A percentile compares a stretch with the other conserved stretches of the same genome.
Conservation (phyloP, 1,140 invertebrate genomes). For the Theocolax elegans region DNA sequence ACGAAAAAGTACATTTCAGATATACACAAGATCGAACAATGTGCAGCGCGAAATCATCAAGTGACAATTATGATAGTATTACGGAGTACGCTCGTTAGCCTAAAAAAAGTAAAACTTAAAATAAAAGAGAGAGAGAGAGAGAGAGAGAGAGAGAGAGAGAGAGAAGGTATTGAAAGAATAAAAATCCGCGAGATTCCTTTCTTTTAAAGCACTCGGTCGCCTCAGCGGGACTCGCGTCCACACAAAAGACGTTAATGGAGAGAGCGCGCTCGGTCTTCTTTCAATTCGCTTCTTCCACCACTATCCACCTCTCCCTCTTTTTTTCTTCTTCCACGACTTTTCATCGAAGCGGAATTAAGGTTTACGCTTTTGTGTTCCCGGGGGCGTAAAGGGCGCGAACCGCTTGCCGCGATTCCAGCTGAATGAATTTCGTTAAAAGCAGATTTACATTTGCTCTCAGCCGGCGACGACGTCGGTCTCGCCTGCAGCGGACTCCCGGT, state of each 20-base stretch:
- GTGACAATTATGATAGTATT: conserved; percentile 29
- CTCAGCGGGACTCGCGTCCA: not conserved
- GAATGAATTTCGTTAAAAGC: conserved; percentile 55
- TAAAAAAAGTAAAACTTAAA: too few relatives aligned
- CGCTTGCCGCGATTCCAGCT: conserved; percentile 49
- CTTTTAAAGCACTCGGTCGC: not conserved
- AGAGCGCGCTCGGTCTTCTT: not conserved
- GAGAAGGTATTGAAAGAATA: not conserved
- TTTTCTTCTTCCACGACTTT: conserved; percentile 42
- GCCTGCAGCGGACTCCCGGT: conserved; percentile 21
- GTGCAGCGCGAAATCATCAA: not conserved
- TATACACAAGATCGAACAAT: not conserved
- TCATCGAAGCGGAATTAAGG: conserved; percentile 49
- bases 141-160: not conserved
- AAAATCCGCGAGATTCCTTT: conserved; percentile 9
- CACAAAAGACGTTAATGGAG: conserved; percentile 37
- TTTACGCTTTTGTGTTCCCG: conserved; percentile 32
- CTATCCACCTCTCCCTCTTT: not conserved
- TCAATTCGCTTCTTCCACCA: not conserved
- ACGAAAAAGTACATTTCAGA: not conserved
- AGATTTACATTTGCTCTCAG: conserved; percentile 53
- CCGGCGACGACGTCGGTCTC: conserved; percentile 13
- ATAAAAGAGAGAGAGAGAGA: not conserved
- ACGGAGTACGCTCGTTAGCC: not conserved
- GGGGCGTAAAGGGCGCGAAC: conserved; percentile 18